Base-by-base conservation (phyloP, 1,140 invertebrate genomes). In the Belonocnema kinseyi region DNA sequence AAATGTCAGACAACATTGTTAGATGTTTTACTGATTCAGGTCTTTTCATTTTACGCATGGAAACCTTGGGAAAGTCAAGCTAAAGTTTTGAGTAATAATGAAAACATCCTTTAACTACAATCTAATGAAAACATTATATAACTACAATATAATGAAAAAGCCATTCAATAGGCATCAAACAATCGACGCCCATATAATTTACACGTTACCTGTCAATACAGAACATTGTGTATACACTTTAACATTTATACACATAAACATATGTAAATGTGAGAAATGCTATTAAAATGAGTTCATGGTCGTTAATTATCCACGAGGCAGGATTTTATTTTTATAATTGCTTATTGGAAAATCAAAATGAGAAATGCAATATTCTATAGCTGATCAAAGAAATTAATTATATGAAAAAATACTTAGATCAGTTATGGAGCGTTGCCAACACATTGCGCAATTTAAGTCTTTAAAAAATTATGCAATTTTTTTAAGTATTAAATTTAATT, bases 11-110 rank as follows among this genome's bases (percentile, higher is more conserved):
- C 5, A 46, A 8, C 40, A 46, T 46, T 46, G 7, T 46, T 11
- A 46, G 4, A 33, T 33, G 26, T 2, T 33, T 33, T 5, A 33
- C 26, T 5, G 26, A 33, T 33, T 3, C 26, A 5, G 2, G 26
- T 33, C 26, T 3, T 33, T 33, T 33, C 26, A 33, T 33, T 33
- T 33, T 33, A 33, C 5, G 5, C n/a, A 17, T 17, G 17, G 19
- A 56, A 56, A 19, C n/a, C 53, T 56, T 56, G n/a, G 53, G 19
- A 7, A 56, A 56, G n/a, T 56, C 53, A 56, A 56, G 53, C 26
- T 46, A 8, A 46, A 21, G 54, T 56, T 19, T 10, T 17, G 12
- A 19, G 21, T 19, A 56, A 19, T 17, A n/a, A 54, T 19, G n/a
- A 10, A 54, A 54, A 10, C 8, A 17, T 54, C 17, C 11, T 16